Evolutionary conservation across 2,113 vertebrate species (phyloP).

Genomic region (Meles meles): DNA sequence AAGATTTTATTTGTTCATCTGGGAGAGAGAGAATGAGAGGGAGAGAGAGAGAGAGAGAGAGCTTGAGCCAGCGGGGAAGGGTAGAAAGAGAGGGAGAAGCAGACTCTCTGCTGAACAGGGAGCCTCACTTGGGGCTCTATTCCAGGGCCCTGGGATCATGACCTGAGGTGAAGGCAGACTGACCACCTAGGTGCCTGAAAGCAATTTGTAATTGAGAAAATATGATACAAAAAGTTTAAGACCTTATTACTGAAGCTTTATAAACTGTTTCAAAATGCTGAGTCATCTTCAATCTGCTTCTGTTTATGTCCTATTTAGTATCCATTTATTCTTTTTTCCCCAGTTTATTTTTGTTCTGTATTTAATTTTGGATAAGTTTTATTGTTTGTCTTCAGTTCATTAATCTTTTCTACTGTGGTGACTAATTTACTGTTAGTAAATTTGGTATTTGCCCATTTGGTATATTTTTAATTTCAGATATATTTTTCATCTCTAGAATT

Average conservation of each 20-base stretch:
- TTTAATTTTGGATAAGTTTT: not conserved
- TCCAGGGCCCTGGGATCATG: no score
- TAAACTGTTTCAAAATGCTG: not conserved
- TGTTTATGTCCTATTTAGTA: not conserved
- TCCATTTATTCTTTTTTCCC: not conserved
- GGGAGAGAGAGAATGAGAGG: no score
- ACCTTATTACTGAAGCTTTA: not conserved
- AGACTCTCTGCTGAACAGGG: no score
- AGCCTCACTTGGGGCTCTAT: no score
- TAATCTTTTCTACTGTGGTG: not conserved
- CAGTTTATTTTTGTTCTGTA: not conserved
- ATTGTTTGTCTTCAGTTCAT: not conserved
- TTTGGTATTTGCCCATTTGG: not conserved
- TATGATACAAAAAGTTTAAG: not conserved
- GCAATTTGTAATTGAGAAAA: not conserved
- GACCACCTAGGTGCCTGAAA: not conserved
- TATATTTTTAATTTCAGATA: not conserved
- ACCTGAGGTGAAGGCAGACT: no score
- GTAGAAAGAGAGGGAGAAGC: no score
- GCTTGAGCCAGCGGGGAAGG: no score
- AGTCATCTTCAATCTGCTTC: not conserved
- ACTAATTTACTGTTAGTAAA: not conserved
- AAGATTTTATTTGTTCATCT: no score
- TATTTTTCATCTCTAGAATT: not conserved
- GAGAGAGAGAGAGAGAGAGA: no score